A percentile compares a stretch with the other conserved stretches of the same genome.
phyloP scores from a whole-genome alignment of 2,113 vertebrate species.

The Sprattus sprattus region DNA sequence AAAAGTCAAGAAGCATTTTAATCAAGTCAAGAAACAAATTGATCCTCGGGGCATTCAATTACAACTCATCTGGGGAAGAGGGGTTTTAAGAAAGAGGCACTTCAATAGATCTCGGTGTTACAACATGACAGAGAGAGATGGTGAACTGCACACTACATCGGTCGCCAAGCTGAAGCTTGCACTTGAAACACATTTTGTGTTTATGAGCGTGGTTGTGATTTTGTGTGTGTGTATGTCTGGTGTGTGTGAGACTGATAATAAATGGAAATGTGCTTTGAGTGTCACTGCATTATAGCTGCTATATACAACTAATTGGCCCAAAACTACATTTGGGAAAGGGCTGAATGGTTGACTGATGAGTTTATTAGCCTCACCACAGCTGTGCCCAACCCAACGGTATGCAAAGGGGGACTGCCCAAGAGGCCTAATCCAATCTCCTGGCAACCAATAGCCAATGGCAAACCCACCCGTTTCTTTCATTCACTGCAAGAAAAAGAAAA shows the following conservation, averaged over 20 bases:
- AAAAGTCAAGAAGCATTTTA: conserved; percentile 58
- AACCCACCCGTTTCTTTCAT: neutral
- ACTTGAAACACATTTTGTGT: neutral
- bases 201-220: neutral
- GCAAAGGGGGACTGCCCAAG: conserved; percentile 43
- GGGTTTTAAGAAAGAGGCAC: neutral
- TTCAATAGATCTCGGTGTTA: conserved; percentile 23
- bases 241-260: conserved; percentile 7
- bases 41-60: conserved; percentile 48
- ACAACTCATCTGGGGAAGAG: conserved; percentile 36
- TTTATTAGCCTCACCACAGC: conserved; percentile 72
- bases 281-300: conserved; percentile 13
- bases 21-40: conserved; percentile 58
- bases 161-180: neutral
- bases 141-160: neutral
- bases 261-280: conserved; percentile 28
- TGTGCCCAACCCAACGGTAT: conserved; percentile 66
- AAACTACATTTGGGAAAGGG: conserved; percentile 26
- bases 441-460: conserved; percentile 28
- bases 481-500: conserved; percentile 10
- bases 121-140: neutral
- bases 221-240: neutral
- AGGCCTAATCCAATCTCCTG: conserved; percentile 36
- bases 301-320: conserved; percentile 37
- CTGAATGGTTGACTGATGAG: conserved; percentile 64